Conservation (phyloP, 2,888 invertebrate genomes). For the Matsumyia berberina region DNA sequence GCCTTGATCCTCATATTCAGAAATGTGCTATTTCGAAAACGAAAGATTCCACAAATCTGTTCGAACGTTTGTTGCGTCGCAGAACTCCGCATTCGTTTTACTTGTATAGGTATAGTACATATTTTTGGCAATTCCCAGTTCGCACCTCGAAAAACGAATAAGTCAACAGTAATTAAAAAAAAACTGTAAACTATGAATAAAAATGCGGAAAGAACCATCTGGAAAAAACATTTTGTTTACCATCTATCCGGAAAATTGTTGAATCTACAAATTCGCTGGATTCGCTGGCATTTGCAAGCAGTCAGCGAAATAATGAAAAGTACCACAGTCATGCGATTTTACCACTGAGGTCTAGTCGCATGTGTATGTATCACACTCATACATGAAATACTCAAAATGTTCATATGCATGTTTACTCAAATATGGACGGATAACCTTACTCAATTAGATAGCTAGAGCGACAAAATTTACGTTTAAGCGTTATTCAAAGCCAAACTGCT, state of each 20-base stretch:
- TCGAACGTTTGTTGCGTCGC: too few species aligned
- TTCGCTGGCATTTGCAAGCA: constrained; percentile 32
- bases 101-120: constrained; percentile 33
- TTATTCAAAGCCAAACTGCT: constrained; percentile 17
- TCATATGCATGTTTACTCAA: neutral
- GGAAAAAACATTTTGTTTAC: constrained; percentile 60
- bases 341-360: neutral
- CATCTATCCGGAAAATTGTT: constrained; percentile 45
- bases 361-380: too few species aligned
- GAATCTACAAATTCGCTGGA: constrained; percentile 28
- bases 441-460: constrained; percentile 1
- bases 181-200: constrained; percentile 22
- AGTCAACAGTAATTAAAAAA: constrained; percentile 50
- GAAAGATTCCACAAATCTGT: constrained; percentile 41
- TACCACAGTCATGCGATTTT: neutral
- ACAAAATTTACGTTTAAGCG: constrained; percentile 11
- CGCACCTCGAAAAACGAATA: constrained; percentile 11
- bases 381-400: too few species aligned
- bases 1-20: constrained; percentile 41
- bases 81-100: constrained; percentile 21
- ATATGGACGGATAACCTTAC: neutral
- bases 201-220: constrained; percentile 39
- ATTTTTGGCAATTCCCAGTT: constrained; percentile 28
- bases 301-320: constrained; percentile 52
- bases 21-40: constrained; percentile 19